These are phyloP conservation scores for Calypte anna DNA, from an alignment of 2,113 vertebrate species.

Conservation along the genomic window DNA sequence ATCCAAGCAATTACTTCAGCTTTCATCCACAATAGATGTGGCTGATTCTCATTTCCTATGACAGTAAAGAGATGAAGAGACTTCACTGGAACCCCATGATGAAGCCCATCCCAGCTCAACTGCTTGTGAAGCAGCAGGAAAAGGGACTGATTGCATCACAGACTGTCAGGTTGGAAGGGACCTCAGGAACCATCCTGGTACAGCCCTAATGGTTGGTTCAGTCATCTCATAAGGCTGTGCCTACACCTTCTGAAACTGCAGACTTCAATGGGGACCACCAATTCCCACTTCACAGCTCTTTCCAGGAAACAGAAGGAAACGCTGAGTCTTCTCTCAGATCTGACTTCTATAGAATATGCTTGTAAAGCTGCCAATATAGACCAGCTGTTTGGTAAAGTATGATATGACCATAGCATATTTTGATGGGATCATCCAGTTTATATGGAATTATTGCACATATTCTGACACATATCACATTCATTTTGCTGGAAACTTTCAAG, in stretches of 20 bases:
- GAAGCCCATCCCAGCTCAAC: neutral
- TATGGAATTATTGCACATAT: neutral
- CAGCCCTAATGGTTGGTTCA: no score
- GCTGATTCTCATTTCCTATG: neutral
- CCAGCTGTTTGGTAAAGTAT: neutral
- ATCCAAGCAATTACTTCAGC: neutral
- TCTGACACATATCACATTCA: neutral
- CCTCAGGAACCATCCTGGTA: no score
- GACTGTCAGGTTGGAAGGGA: no score
- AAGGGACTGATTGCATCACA: neutral
- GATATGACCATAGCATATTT: neutral
- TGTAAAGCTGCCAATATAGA: conserved; percentile 16
- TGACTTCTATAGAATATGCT: neutral
- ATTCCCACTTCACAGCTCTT: neutral
- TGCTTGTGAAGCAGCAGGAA: neutral
- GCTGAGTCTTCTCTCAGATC: neutral
- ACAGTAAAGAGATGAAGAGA: neutral
- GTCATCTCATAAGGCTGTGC: neutral
- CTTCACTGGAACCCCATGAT: neutral
- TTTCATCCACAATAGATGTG: neutral
- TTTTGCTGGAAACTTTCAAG: neutral
- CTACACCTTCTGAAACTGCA: neutral
- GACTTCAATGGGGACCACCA: fast-evolving
- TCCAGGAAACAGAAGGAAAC: neutral
- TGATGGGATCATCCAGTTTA: neutral